phyloP scores from a whole-genome alignment of 2,888 invertebrate genomes.

The Sinelater perroti region DNA sequence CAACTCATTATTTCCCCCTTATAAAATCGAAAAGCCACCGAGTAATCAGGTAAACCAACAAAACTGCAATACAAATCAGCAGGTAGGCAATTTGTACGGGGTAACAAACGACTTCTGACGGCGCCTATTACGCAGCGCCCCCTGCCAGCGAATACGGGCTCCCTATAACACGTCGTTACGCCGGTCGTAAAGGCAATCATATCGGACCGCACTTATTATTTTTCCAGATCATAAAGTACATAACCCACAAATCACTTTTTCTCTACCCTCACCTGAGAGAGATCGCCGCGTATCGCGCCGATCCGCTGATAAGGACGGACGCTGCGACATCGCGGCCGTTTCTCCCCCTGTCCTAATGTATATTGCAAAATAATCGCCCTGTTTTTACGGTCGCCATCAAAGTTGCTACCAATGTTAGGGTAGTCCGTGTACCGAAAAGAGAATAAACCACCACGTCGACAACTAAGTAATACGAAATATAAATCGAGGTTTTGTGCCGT shows the following conservation, averaged over 20 bases:
- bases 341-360: slow-evolving; percentile 45
- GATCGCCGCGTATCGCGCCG: slow-evolving; percentile 39
- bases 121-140: slow-evolving; percentile 26
- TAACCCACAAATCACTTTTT: slow-evolving; percentile 51
- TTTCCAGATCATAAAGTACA: slow-evolving; percentile 54
- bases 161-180: slow-evolving; percentile 49
- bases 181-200: slow-evolving; percentile 52
- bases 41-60: slow-evolving; percentile 31
- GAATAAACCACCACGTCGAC: too few relatives aligned
- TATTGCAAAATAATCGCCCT: slow-evolving; percentile 51
- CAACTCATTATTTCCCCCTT: slow-evolving; percentile 26
- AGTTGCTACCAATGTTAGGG: slow-evolving; percentile 32
- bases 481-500: too few relatives aligned
- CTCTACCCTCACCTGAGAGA: slow-evolving; percentile 40
- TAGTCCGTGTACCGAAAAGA: slow-evolving; percentile 21
- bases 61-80: slow-evolving; percentile 36
- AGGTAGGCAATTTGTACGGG: slow-evolving; percentile 37
- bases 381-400: slow-evolving; percentile 48
- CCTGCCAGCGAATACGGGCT: slow-evolving; percentile 34
- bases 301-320: slow-evolving; percentile 43
- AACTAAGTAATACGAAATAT: too few relatives aligned
- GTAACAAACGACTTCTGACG: slow-evolving; percentile 36
- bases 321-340: slow-evolving; percentile 44
- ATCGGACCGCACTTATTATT: slow-evolving; percentile 55
- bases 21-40: slow-evolving; percentile 28